phyloP scores from a whole-genome alignment of 2,888 invertebrate species.

The Anthoptus insignis region DNA sequence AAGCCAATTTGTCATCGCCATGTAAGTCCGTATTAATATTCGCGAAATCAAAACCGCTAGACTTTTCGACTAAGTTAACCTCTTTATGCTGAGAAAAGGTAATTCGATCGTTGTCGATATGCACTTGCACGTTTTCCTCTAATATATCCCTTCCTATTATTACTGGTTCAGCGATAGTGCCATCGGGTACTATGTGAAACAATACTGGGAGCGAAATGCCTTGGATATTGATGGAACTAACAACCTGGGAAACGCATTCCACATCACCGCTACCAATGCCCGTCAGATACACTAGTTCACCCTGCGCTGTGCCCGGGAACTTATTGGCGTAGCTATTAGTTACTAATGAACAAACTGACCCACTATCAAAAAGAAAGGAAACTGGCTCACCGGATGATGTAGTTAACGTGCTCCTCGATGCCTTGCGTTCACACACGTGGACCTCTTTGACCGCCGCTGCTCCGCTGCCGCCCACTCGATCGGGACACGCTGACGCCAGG shows the following conservation, averaged over 20 bases:
- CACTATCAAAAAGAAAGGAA: constrained; percentile 28
- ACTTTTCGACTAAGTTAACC: not conserved
- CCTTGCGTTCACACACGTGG: not conserved
- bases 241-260: not conserved
- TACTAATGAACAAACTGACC: constrained; percentile 32
- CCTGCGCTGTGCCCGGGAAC: constrained; percentile 31
- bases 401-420: not conserved
- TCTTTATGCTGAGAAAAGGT: not conserved
- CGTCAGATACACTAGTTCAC: not conserved
- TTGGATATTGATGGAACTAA: constrained; percentile 1
- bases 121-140: constrained; percentile 11
- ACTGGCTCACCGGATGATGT: constrained; percentile 15
- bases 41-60: not conserved
- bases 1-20: not conserved
- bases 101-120: not conserved
- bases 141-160: constrained; percentile 23
- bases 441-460: not conserved
- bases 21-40: constrained; percentile 9
- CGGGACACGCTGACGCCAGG: not conserved
- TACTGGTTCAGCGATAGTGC: constrained; percentile 6
- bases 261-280: constrained; percentile 3
- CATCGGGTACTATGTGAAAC: constrained; percentile 29
- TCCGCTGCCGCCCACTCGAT: not conserved
- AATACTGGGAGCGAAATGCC: constrained; percentile 3
- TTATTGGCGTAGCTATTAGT: constrained; percentile 35